Conservation (phyloP, 1,140 invertebrate species). For the Philotrypesis tridentata region DNA sequence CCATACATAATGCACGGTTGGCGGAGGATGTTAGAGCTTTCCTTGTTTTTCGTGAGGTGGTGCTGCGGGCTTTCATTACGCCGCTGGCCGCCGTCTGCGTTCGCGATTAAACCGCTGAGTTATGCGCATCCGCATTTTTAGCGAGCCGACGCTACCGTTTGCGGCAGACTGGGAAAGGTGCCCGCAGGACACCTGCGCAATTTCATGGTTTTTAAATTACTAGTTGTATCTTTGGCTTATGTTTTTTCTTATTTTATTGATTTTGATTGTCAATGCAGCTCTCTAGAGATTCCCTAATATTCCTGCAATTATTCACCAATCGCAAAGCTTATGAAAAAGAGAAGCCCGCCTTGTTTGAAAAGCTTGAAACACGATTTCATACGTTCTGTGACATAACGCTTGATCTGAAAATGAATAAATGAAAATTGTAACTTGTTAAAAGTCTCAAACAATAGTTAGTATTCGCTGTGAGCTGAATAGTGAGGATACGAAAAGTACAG, state of each 20-base stretch:
- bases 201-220: conserved; percentile 41
- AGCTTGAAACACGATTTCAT: no score
- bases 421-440: no score
- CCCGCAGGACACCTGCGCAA: background rate
- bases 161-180: background rate
- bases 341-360: no score
- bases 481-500: no score
- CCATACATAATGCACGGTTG: background rate
- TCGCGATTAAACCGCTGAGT: conserved; percentile 70
- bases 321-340: no score
- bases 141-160: conserved; percentile 45
- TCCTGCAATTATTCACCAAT: no score
- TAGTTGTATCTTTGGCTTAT: conserved; percentile 39
- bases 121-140: conserved; percentile 69
- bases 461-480: no score
- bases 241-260: conserved; percentile 29
- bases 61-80: conserved; percentile 64
- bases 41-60: conserved; percentile 66
- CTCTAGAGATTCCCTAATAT: no score
- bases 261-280: background rate
- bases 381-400: no score
- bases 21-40: conserved; percentile 51
- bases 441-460: no score
- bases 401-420: no score
- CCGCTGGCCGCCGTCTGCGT: conserved; percentile 58